phyloP scores from a whole-genome alignment of 2,113 vertebrate species.

The Colistium nudipinnis region DNA sequence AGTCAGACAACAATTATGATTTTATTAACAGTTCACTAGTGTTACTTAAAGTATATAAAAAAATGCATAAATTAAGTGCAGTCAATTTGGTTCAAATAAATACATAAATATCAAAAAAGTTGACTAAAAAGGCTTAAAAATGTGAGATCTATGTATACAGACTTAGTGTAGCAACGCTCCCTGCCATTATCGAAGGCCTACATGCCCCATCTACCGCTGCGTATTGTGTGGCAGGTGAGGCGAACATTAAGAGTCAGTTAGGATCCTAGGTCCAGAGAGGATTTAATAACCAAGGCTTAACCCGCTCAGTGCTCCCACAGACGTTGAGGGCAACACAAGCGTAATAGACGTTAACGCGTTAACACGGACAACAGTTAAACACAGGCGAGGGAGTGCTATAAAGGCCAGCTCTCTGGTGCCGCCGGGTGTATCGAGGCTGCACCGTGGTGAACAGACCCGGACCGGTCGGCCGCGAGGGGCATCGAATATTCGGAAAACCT shows the following conservation, averaged over 20 bases:
- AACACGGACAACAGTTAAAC: conserved; percentile 25
- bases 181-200: conserved; percentile 35
- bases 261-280: neutral
- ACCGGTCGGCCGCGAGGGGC: conserved; percentile 3
- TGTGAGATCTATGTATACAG: conserved; percentile 32
- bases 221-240: conserved; percentile 16
- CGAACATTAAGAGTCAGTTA: conserved; percentile 30
- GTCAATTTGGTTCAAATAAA: conserved; percentile 65
- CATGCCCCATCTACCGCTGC: neutral
- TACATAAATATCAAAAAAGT: conserved; percentile 66
- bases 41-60: conserved; percentile 65
- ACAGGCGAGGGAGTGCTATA: conserved; percentile 39
- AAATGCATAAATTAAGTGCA: conserved; percentile 59
- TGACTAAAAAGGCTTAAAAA: conserved; percentile 53
- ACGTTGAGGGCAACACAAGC: conserved; percentile 29
- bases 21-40: conserved; percentile 69
- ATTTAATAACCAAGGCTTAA: conserved; percentile 6
- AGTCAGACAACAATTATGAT: conserved; percentile 38
- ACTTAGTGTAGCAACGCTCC: conserved; percentile 47
- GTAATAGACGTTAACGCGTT: conserved; percentile 33
- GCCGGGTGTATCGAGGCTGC: conserved; percentile 14
- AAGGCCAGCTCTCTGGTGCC: conserved; percentile 42
- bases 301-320: conserved; percentile 47
- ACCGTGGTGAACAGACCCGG: conserved; percentile 24
- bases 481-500: neutral